phyloP scores from a whole-genome alignment of 64 coral and sea anemone species.

The Actinia tenebrosa region DNA sequence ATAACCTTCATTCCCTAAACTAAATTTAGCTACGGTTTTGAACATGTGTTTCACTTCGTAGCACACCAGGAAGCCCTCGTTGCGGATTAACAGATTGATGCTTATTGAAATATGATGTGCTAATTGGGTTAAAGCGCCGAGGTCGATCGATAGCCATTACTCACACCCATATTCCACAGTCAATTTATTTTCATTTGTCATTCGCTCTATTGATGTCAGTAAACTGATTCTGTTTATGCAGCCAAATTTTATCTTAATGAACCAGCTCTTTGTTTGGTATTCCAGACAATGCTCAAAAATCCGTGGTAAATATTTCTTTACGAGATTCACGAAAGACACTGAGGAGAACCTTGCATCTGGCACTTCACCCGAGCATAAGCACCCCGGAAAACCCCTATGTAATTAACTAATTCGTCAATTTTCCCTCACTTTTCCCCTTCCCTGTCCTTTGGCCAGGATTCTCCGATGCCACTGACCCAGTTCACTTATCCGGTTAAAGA shows the following conservation, averaged over 20 bases:
- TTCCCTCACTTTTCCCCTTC: not conserved
- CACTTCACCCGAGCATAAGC: not conserved
- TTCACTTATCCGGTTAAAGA: not conserved
- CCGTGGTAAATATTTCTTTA: not conserved
- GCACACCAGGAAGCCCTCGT: not conserved
- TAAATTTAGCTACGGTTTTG: not conserved
- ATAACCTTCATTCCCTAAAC: not conserved
- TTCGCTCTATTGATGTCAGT: not conserved
- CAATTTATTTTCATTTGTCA: not conserved
- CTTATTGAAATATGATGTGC: conserved; percentile 5
- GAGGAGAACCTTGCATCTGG: not conserved
- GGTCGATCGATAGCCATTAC: conserved; percentile 9
- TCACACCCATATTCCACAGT: not conserved
- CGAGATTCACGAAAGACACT: not conserved
- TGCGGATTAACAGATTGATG: not conserved
- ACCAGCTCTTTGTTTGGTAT: not conserved
- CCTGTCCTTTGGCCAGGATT: not conserved
- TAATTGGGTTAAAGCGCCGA: not conserved
- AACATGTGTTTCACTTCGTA: not conserved
- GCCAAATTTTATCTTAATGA: not conserved
- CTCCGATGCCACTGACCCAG: not conserved
- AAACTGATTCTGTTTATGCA: not conserved
- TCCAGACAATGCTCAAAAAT: not conserved
- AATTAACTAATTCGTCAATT: not conserved
- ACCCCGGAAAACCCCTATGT: not conserved